Conservation (phyloP, 2,888 invertebrate species). For the Adelphocoris suturalis region DNA sequence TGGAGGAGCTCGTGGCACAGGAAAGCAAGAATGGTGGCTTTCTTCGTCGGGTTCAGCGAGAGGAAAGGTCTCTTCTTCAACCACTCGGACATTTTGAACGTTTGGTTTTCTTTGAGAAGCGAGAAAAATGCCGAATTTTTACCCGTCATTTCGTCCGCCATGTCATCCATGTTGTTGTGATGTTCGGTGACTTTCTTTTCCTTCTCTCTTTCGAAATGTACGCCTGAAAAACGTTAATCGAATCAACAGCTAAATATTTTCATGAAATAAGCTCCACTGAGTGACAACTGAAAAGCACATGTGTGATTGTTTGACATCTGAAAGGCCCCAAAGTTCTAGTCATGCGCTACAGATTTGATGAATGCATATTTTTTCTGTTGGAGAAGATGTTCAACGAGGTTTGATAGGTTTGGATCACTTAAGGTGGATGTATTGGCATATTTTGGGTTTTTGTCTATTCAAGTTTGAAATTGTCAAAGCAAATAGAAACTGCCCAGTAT, state of each 20-base stretch:
- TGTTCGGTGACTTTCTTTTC: slow-evolving; percentile 90
- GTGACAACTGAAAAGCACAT: too few species aligned
- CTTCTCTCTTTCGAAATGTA: slow-evolving; percentile 90
- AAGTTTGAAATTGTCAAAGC: too few species aligned
- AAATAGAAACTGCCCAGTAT: too few species aligned
- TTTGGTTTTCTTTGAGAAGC: slow-evolving; percentile 86
- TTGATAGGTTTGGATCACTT: too few species aligned
- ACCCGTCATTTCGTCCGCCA: slow-evolving; percentile 84
- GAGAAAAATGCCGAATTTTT: slow-evolving; percentile 91
- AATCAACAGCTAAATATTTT: slow-evolving; percentile 31
- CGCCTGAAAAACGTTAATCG: slow-evolving; percentile 79
- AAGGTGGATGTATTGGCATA: too few species aligned
- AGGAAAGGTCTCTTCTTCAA: slow-evolving; percentile 92
- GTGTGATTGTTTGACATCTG: too few species aligned
- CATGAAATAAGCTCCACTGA: too few species aligned
- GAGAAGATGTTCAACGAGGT: too few species aligned
- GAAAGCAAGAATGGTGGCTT: slow-evolving; percentile 93
- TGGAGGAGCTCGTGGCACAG: slow-evolving; percentile 96
- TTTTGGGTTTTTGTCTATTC: too few species aligned
- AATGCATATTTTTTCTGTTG: too few species aligned
- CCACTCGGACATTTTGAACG: slow-evolving; percentile 89
- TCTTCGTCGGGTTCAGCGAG: slow-evolving; percentile 90
- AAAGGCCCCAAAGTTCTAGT: too few species aligned
- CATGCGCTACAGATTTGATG: too few species aligned
- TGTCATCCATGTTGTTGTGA: slow-evolving; percentile 81